Conservation (phyloP, 2,113 vertebrate genomes). For the Callopanchax toddi region DNA sequence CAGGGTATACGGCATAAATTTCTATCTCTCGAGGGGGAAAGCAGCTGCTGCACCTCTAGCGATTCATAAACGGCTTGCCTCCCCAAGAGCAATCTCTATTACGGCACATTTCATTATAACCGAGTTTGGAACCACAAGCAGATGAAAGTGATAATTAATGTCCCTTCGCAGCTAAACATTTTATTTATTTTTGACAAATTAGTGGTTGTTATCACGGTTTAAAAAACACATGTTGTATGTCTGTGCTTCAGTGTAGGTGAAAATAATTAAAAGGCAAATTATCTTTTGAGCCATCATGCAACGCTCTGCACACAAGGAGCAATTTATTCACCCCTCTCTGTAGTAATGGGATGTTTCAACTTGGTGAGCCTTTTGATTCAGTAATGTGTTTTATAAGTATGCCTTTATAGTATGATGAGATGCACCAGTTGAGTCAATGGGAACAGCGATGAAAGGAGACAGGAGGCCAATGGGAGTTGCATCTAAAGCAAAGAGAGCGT, state of each 20-base stretch:
- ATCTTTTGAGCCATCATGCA: slow-evolving; percentile 81
- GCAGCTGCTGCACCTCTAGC: slow-evolving; percentile 85
- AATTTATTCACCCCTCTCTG: slow-evolving; percentile 81
- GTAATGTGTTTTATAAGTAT: slow-evolving; percentile 76
- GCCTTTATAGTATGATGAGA: slow-evolving; percentile 66
- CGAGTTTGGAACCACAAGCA: slow-evolving; percentile 83
- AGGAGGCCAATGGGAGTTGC: slow-evolving; percentile 41
- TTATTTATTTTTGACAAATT: slow-evolving; percentile 90
- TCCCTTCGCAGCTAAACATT: slow-evolving; percentile 87
- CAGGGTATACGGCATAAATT: slow-evolving; percentile 92
- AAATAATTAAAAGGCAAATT: slow-evolving; percentile 84
- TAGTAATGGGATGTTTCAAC: slow-evolving; percentile 77
- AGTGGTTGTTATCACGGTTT: slow-evolving; percentile 78
- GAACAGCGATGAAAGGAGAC: slow-evolving; percentile 48
- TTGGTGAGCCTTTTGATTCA: slow-evolving; percentile 76
- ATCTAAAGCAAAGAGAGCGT: slow-evolving; percentile 27
- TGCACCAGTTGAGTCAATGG: slow-evolving; percentile 49
- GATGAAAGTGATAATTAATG: slow-evolving; percentile 93
- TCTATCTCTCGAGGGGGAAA: slow-evolving; percentile 88
- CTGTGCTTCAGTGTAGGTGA: slow-evolving; percentile 72
- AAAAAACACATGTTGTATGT: slow-evolving; percentile 61
- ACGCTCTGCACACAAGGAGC: slow-evolving; percentile 79
- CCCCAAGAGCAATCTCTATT: slow-evolving; percentile 84
- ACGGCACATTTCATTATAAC: slow-evolving; percentile 89
- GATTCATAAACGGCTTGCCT: slow-evolving; percentile 88